Base-by-base conservation (phyloP, 2,113 vertebrate species). In the Neotragus moschatus region DNA sequence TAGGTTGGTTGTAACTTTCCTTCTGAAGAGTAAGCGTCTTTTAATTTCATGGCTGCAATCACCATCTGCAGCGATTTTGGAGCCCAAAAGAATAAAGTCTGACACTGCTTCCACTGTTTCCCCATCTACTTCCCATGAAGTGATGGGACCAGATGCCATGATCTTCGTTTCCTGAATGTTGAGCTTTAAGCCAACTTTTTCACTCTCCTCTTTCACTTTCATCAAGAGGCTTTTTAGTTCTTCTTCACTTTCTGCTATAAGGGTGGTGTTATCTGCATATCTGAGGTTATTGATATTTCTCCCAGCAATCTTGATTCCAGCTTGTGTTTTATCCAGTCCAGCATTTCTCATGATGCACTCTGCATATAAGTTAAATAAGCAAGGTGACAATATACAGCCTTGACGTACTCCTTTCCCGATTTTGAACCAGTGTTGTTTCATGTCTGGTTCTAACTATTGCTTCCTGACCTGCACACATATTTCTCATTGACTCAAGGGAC, bases 81-180 rank as follows among this genome's bases (percentile, higher is more conserved):
- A 70, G 4, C 4, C 17, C n/a, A 0, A 0, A 0, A 36, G 36
- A 36, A 11, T 36, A 21, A 70, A 70, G n/a, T 11, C 63, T 21
- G n/a, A 0, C 17, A 36, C 63, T 70, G 33, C 2, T 66, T 66
- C 63, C 9, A 66, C 33, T 36, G 8, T 36, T 36, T 66, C 17
- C 8, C 17, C 4, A 36, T 36, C 63, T 70, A 36, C 5, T 70
- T 70, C 1, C 63, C 17, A 36, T 36, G n/a, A 70, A 36, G 63
- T 70, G n/a, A 11, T 70, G 33, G 17, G 63, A 36, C 63, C 1
- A 0, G 8, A 36, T 36, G n/a, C 63, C 63, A 70, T 70, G 17
- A 36, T 70, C 17, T 70, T 70, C 2, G 4, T 70, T 70, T 36
- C 36, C 17, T 36, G n/a, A 70, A 70, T 70, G n/a, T 70, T 70